Conservation (phyloP, 2,797 vertebrate genomes). For the Danio choprae region DNA sequence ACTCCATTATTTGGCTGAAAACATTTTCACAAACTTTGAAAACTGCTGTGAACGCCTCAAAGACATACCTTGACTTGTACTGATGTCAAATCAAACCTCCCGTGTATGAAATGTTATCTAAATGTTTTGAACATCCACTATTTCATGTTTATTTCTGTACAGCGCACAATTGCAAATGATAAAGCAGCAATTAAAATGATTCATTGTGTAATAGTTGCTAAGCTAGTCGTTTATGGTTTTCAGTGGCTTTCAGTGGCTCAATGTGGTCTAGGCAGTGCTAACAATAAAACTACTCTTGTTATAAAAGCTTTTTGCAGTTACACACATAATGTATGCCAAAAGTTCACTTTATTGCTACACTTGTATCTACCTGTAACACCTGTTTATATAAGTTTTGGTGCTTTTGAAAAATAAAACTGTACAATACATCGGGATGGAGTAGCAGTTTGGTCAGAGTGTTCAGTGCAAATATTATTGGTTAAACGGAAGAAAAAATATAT, state of each 20-base stretch:
- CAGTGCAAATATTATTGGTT: neutral
- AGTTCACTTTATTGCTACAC: neutral
- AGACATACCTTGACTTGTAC: neutral
- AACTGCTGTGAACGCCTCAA: neutral
- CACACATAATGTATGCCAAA: slow-evolving; percentile 22
- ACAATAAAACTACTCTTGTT: slow-evolving; percentile 31
- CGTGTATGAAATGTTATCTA: slow-evolving; percentile 19
- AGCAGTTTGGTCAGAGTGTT: slow-evolving; percentile 1
- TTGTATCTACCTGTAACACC: neutral
- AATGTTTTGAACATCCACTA: slow-evolving; percentile 9
- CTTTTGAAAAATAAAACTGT: slow-evolving; percentile 13
- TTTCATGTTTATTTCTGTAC: slow-evolving; percentile 32
- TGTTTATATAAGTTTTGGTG: slow-evolving; percentile 26
- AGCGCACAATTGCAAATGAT: slow-evolving; percentile 6
- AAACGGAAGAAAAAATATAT: neutral
- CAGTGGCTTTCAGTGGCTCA: slow-evolving; percentile 32
- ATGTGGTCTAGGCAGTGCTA: slow-evolving; percentile 20
- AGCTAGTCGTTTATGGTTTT: slow-evolving; percentile 36
- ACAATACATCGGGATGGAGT: neutral
- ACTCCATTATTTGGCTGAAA: neutral
- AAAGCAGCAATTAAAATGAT: slow-evolving; percentile 10
- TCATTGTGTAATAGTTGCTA: slow-evolving; percentile 31
- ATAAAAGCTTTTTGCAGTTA: neutral
- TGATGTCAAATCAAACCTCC: slow-evolving; percentile 14
- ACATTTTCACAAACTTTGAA: neutral